A percentile compares a stretch with the other conserved stretches of the same genome.
phyloP scores from a whole-genome alignment of 2,888 invertebrate species.

The Tholera decimalis region DNA sequence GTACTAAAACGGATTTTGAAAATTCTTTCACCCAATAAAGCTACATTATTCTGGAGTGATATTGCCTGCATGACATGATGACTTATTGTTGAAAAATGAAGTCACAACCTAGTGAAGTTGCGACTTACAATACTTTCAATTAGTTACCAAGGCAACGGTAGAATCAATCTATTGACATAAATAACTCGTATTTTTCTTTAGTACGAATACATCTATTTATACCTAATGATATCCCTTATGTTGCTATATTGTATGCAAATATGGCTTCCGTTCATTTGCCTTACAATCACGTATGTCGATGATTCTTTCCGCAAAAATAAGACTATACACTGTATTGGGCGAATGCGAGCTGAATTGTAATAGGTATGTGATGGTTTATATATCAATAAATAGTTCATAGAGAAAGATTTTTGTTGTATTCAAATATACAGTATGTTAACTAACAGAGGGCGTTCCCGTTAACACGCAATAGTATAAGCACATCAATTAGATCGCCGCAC shows the following conservation, averaged over 20 bases:
- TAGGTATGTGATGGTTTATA: neutral
- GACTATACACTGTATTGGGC: neutral
- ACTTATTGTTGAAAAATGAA: too few species aligned
- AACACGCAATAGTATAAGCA: too few species aligned
- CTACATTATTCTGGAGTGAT: too few species aligned
- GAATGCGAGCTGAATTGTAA: conserved; percentile 22
- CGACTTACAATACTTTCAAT: too few species aligned
- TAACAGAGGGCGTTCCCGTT: too few species aligned
- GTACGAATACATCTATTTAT: conserved; percentile 1
- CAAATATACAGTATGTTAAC: too few species aligned
- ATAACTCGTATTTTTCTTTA: neutral
- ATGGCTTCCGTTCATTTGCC: conserved; percentile 28
- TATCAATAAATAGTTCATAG: neutral
- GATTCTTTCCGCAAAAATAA: conserved; percentile 36
- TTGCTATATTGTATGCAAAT: conserved; percentile 25
- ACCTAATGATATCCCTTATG: conserved; percentile 24
- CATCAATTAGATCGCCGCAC: too few species aligned
- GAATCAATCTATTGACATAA: conserved; percentile 16
- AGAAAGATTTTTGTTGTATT: neutral
- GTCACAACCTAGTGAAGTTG: too few species aligned
- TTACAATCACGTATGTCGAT: conserved; percentile 30
- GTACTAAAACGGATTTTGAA: too few species aligned
- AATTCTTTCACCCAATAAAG: too few species aligned
- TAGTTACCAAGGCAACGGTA: conserved; percentile 1
- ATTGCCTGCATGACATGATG: too few species aligned